Evolutionary conservation across 2,113 vertebrate genomes (phyloP), one percentile per base, ranked within the genome.

Genomic region (Danionella cerebrum): DNA sequence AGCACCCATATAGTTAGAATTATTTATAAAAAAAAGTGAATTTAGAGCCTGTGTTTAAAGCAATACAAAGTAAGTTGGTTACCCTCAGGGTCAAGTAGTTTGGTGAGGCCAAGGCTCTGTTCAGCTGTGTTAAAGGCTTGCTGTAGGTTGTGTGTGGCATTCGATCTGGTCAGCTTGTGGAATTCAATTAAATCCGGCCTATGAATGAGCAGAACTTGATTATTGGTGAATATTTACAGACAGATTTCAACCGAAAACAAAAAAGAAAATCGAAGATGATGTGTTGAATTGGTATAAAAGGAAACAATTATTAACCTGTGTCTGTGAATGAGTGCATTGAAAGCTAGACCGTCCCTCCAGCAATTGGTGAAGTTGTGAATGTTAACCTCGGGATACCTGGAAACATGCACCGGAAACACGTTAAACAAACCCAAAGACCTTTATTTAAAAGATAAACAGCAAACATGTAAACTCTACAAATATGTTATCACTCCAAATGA

Each of bases 331-430:
- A 98, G 94, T 1, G 95, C 94, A 1, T 94, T 98, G 79, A 98
- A 98, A 69, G 95, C 95, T 59, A 97, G 79, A 1, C 95, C 95
- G 0, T 97, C 95, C 75, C 90, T 86, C 95, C 95, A 98, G 81
- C 93, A 97, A 73, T 91, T 94, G 77, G 94, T 97, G 80, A 97
- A 98, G 84, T 97, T 97, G 82, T 96, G 93, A 76, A 98, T 94
- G 83, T 92, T 96, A 5, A 97, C 94, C 74, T 94, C 94, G 0
- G 95, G 84, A 78, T 98, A 98, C 42, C 94, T 98, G 83, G 1
- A 67, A 7, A 25, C 52, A 72, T 44, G 59, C 33, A 55, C 14
- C 33, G 10, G 41, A 4, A 24, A 39, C 16, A 16, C 29, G 24
- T 25, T 2, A 6, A 6, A 38, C 14, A 3, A 25, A 2, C 6